Base-by-base conservation (phyloP, 2,797 vertebrate genomes). In the Spondyliosoma cantharus region DNA sequence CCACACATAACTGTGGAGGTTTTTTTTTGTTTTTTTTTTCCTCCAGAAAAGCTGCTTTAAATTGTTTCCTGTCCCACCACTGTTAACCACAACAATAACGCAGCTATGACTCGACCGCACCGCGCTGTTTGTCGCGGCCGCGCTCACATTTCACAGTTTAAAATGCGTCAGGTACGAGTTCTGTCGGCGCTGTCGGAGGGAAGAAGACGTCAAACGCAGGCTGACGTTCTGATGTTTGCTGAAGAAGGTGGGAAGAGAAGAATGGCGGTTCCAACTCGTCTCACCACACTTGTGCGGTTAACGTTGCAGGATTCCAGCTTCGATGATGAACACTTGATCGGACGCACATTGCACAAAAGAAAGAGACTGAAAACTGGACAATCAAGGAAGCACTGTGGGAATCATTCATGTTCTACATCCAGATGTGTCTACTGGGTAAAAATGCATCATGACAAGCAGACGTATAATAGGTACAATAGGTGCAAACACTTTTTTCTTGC, bases 11-110 rank as follows among this genome's bases (percentile, higher is more conserved):
- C 43, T 76, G 67, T 20, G 50, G 61, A 74, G 7, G 32, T 27
- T n/a, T 57, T 59, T 69, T 72, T 69, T 57, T 37, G n/a, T 57
- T 59, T 69, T 72, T 69, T 57, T 37, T 12, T 76, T 7, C 46
- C 42, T 54, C 48, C 24, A 45, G 66, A 49, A 74, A 74, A 76
- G 29, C 78, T 57, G 76, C 73, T 80, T 22, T 54, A 86, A 37
- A 85, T 81, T 73, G 46, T 63, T 83, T 81, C 62, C 63, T 63
- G 43, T 60, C 57, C 24, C 15, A 56, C 27, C 60, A 61, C 48
- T 70, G 14, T 81, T 43, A 74, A 29, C 61, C 61, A 69, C 68
- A 78, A 76, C 57, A 80, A 71, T 52, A 59, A 62, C 48, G 56
- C 66, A 71, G n/a, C 64, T 59, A 75, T 50, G 62, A 20, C 49